Base-by-base conservation (phyloP, 1,140 invertebrate genomes). In the Caenorhabditis tropicalis region DNA sequence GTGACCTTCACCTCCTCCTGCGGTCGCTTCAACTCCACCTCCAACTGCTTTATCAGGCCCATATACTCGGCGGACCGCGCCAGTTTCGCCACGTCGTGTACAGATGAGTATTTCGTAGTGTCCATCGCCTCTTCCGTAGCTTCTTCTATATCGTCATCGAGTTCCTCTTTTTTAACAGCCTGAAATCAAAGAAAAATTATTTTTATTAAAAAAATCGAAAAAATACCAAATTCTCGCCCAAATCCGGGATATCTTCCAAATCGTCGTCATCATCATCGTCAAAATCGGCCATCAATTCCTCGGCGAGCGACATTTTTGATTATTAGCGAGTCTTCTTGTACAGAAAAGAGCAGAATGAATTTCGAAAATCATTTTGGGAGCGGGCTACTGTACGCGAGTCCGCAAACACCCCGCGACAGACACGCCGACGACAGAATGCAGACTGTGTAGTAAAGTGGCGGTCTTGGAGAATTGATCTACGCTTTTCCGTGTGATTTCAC, bases 281-380 rank as follows among this genome's bases (percentile, higher is more conserved):
- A 27, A 91, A 87, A 88, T 91, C 90, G 6, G 90, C 90, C 10
- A 91, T 82, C 39, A 91, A 70, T 79, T 91, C 90, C 31, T 91
- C 89, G n/a, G 90, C 91, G 6, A 91, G 74, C 33, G 90, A 91
- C 90, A 91, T 91, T 33, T 82, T 82, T 88, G 36, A 36, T 16
- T 24, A 56, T 4, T 39, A 51, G 49, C 43, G 12, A 74, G 31
- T 7, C 10, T 51, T 1, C 9, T 36, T 46, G 43, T 24, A 43
- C 7, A 1, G 31, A 36, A 65, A 16, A 60, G 3, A 65, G 36
- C 15, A 15, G 15, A 60, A 60, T 27, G 33, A 60, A 33, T 74
- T 39, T 31, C n/a, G 36, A 43, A 74, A 74, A 9, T 24, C n/a
- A 58, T 27, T 58, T n/a, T 24, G 5, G 7, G 24, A 4, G 53